phyloP scores from a whole-genome alignment of 2,888 invertebrate genomes.

The Dicyrtoma fusca region DNA sequence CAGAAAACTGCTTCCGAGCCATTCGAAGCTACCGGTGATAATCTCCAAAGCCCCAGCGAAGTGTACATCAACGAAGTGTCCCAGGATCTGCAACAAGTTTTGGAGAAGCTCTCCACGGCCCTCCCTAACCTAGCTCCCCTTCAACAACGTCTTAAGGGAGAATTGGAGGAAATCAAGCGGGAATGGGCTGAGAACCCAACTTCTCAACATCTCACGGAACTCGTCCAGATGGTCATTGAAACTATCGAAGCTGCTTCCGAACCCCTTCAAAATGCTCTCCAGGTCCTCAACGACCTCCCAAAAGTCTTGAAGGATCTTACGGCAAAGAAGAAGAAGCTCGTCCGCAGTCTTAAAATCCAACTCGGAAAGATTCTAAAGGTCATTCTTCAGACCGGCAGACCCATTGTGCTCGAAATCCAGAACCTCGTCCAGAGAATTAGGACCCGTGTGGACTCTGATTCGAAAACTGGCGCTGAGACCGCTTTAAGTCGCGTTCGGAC shows the following conservation, averaged over 20 bases:
- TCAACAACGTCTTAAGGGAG: background rate
- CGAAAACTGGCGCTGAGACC: background rate
- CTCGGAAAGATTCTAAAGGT: background rate
- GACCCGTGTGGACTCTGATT: background rate
- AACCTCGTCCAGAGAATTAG: background rate
- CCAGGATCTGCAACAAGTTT: constrained; percentile 5
- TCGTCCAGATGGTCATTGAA: background rate
- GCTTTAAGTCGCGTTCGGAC: background rate
- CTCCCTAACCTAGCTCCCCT: constrained; percentile 17
- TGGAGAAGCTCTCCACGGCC: background rate
- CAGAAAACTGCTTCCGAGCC: constrained; percentile 14
- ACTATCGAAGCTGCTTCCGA: constrained; percentile 3
- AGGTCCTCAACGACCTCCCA: background rate
- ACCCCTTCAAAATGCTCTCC: background rate
- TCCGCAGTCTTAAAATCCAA: background rate
- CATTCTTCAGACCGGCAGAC: background rate
- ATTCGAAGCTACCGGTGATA: constrained; percentile 9
- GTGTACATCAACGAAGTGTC: background rate
- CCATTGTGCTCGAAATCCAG: constrained; percentile 10
- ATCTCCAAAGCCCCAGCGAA: constrained; percentile 1
- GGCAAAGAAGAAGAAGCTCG: background rate
- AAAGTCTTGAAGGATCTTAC: constrained; percentile 4
- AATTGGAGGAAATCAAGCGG: constrained; percentile 23
- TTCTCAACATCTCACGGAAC: background rate
- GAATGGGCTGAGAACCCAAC: constrained; percentile 22